Base-by-base conservation (phyloP, 2,888 invertebrate genomes). In the Cerceris ruficornis region DNA sequence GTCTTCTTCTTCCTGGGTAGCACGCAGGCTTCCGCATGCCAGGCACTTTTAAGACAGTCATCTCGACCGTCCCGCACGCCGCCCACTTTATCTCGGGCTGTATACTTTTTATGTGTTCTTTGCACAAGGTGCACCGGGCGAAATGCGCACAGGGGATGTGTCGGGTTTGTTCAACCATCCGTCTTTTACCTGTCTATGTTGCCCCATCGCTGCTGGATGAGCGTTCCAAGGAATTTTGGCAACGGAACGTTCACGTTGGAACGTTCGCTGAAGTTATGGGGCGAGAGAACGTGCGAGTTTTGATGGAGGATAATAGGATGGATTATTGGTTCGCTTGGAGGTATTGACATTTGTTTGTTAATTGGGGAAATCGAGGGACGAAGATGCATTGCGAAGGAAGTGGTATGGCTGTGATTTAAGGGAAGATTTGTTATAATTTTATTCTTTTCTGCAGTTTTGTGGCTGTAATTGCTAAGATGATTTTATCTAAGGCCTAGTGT, bases 21-120 rank as follows among this genome's bases (percentile, higher is more conserved):
- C 62, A 76, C 76, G 72, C 79, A 61, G 72, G n/a, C 81, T 83
- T 83, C 83, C 84, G 81, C 83, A 78, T 83, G 71, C 83, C 81
- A 49, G 73, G 46, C 59, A 64, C 78, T 81, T 84, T 83, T 83
- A 69, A 78, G 75, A 83, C 84, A 74, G 14, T 59, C 67, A 49
- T 58, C 59, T 69, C 69, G 39, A 74, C 52, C 57, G 68, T 69
- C 52, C 59, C 57, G 46, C 58, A 67, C 67, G 54, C 69, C 66
- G 55, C 61, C 80, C 75, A 64, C 71, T 75, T 82, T 64, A 67
- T 79, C 70, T 59, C 17, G 8, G 49, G 50, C 14, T 62, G 14
- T 64, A n/a, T 50, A n/a, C 52, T 73, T 58, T 54, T 73, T 66
- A 52, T 8, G 11, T 50, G 57, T 66, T 62, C 61, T 61, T 66